phyloP scores from a whole-genome alignment of 2,888 invertebrate genomes.

The Cephus pulcher region DNA sequence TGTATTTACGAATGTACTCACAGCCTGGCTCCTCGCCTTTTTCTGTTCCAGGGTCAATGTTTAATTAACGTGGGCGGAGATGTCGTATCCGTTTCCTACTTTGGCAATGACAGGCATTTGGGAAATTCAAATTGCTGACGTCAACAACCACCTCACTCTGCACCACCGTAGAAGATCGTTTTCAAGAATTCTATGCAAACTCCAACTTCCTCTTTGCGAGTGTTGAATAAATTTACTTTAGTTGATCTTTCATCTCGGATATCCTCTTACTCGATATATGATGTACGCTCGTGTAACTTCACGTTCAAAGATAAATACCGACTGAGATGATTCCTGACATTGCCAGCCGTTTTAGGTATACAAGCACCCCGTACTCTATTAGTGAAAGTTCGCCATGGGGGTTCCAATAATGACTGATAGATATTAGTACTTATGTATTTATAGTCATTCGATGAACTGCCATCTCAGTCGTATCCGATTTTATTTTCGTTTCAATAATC shows the following conservation, averaged over 20 bases:
- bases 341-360: neutral
- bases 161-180: conserved; percentile 51
- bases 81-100: conserved; percentile 86
- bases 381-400: neutral
- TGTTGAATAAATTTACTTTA: neutral
- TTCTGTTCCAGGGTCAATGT: conserved; percentile 87
- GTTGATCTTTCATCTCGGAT: neutral
- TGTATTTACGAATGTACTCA: neutral
- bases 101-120: conserved; percentile 66
- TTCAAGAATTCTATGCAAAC: neutral
- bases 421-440: neutral
- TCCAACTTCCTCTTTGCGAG: neutral
- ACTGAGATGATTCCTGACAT: neutral
- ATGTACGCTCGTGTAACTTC: neutral
- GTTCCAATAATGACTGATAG: neutral
- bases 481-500: neutral
- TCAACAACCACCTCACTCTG: conserved; percentile 57
- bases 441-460: neutral
- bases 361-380: neutral
- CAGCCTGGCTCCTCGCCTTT: neutral
- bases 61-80: conserved; percentile 96
- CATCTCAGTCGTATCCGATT: neutral
- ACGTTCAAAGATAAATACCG: neutral
- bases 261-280: neutral
- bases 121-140: conserved; percentile 57